Percentiles rank a stretch among this genome's conserved stretches.
These are phyloP conservation scores for Tenualosa thibaudeaui DNA, from an alignment of 2,797 vertebrate genomes.

Conservation along the genomic window DNA sequence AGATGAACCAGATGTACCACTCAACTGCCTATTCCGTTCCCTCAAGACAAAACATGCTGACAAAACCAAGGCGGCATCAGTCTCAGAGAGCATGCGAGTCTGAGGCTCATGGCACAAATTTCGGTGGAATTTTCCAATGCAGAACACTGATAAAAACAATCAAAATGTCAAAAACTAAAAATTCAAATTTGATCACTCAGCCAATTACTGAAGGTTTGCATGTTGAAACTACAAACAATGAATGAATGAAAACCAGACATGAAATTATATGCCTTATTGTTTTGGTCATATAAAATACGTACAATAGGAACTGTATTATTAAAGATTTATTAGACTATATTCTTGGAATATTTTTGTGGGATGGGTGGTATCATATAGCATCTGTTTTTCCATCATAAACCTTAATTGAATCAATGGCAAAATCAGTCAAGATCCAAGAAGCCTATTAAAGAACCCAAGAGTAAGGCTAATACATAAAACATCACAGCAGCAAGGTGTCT, in stretches of 20 bases:
- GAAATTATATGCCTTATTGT: too few species aligned
- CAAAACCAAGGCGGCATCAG: background rate
- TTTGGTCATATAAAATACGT: too few species aligned
- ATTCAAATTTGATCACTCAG: background rate
- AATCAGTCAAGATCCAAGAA: background rate
- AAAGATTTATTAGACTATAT: background rate
- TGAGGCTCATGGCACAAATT: background rate
- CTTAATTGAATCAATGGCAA: background rate
- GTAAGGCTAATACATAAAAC: background rate
- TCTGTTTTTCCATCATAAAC: background rate
- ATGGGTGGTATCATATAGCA: background rate
- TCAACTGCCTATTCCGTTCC: background rate
- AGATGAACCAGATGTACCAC: slow-evolving; percentile 24
- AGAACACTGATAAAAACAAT: background rate
- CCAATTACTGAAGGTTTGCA: background rate
- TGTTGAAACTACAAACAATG: background rate
- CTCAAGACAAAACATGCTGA: slow-evolving; percentile 25
- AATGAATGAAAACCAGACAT: background rate
- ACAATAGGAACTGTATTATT: too few species aligned
- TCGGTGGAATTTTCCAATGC: background rate
- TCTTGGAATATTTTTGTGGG: background rate
- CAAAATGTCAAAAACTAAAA: background rate
- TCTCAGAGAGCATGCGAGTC: background rate
- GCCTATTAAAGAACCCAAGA: background rate
- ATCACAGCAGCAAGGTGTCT: background rate